phyloP scores from a whole-genome alignment of 2,797 vertebrate genomes.

The Micropoecilia bifurca region DNA sequence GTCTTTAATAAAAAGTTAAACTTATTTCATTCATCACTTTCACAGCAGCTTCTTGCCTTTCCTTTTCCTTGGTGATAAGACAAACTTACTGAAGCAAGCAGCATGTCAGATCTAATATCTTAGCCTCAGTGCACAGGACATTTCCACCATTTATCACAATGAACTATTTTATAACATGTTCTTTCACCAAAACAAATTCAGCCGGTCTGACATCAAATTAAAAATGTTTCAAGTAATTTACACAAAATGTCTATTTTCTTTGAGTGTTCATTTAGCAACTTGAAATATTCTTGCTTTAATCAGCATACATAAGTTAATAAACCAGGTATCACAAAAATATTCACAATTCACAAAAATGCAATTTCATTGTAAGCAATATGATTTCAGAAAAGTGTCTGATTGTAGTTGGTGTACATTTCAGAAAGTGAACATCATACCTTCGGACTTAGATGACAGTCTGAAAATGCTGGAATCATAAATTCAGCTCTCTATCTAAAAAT shows the following conservation, averaged over 20 bases:
- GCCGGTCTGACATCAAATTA: not conserved
- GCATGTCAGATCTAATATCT: conserved; percentile 40
- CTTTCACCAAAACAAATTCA: not conserved
- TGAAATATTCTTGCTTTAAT: not conserved
- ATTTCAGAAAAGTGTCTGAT: too few species aligned
- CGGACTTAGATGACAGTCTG: not conserved
- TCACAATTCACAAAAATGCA: not conserved
- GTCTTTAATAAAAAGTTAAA: conserved; percentile 64
- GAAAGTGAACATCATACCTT: not conserved
- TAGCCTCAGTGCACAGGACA: conserved; percentile 5
- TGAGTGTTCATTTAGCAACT: not conserved
- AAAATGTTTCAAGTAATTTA: not conserved
- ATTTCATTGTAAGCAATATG: not conserved
- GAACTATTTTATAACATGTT: too few species aligned
- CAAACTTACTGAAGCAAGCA: conserved; percentile 51
- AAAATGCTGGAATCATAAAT: not conserved
- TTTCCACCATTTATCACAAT: not conserved
- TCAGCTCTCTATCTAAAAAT: not conserved
- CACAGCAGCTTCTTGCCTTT: conserved; percentile 70
- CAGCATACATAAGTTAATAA: not conserved
- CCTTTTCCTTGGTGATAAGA: conserved; percentile 49
- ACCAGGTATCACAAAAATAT: not conserved
- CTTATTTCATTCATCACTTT: conserved; percentile 64
- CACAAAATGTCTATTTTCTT: not conserved
- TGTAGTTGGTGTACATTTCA: not conserved